phyloP scores from a whole-genome alignment of 2,888 invertebrate species.

The Polietes domitor region DNA sequence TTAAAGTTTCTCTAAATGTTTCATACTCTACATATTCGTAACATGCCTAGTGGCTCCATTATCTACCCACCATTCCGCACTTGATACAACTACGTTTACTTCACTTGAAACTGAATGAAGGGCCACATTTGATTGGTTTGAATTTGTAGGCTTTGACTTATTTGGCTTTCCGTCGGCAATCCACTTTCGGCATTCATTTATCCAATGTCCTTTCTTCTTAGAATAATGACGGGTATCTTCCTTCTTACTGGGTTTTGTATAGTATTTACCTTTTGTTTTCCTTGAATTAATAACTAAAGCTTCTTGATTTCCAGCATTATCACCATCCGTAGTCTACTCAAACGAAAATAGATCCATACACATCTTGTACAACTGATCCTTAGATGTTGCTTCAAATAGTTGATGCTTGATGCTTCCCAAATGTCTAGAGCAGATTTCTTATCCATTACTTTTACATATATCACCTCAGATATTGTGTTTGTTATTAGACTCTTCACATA shows the following conservation, averaged over 20 bases:
- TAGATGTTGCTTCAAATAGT: not conserved
- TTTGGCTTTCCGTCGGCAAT: conserved; percentile 58
- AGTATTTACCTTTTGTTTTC: not conserved
- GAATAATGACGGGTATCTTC: conserved; percentile 55
- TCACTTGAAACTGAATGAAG: conserved; percentile 25
- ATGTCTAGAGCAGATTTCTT: conserved; percentile 71
- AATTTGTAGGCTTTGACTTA: conserved; percentile 10
- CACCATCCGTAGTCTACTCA: too few relatives aligned
- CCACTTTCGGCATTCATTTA: conserved; percentile 52
- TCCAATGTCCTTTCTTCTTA: conserved; percentile 59
- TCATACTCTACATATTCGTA: conserved; percentile 48
- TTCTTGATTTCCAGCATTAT: too few relatives aligned
- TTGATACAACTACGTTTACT: not conserved
- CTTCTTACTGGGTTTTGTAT: conserved; percentile 16
- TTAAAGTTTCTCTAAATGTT: conserved; percentile 57
- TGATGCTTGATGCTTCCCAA: not conserved
- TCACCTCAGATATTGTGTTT: conserved; percentile 69
- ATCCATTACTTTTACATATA: conserved; percentile 76
- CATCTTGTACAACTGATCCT: not conserved
- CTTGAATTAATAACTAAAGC: conserved; percentile 44
- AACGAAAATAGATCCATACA: not conserved
- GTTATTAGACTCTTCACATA: too few relatives aligned
- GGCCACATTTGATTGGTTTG: not conserved
- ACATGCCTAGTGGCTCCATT: conserved; percentile 47
- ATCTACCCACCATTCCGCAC: conserved; percentile 47